A percentile compares a stretch with the other conserved stretches of the same genome.
phyloP scores from a whole-genome alignment of 2,888 invertebrate species.

The Lasioglossum marginatum region DNA sequence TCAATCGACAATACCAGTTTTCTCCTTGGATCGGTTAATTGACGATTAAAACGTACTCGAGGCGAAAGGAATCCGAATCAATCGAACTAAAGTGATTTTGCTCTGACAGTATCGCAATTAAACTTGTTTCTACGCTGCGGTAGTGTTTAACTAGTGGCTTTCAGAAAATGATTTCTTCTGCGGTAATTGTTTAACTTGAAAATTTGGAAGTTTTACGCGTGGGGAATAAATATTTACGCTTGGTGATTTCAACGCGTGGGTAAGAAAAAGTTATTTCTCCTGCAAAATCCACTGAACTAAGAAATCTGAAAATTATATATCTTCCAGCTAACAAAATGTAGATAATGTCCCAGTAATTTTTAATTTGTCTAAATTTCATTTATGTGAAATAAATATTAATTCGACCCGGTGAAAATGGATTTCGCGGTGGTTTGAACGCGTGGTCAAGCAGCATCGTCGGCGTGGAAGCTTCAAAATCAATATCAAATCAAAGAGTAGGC shows the following conservation, averaged over 20 bases:
- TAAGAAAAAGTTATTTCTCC: background rate
- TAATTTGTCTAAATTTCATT: background rate
- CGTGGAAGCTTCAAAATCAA: background rate
- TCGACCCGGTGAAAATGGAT: too few species aligned
- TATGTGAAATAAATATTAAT: background rate
- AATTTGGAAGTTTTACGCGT: background rate
- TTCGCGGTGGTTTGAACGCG: background rate
- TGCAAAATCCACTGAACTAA: background rate
- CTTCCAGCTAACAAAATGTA: background rate
- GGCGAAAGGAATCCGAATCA: background rate
- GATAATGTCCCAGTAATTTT: background rate
- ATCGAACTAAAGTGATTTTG: background rate
- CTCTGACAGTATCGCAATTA: background rate
- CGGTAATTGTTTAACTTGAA: background rate
- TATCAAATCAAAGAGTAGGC: background rate
- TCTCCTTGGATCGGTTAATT: background rate
- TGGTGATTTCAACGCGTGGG: background rate
- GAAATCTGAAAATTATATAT: background rate
- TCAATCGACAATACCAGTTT: background rate
- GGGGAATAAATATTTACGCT: background rate
- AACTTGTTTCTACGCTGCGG: background rate
- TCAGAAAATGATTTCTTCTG: background rate
- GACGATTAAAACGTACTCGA: background rate
- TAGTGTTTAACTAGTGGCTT: background rate
- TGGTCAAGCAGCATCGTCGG: background rate